phyloP scores from a whole-genome alignment of 1,140 invertebrate genomes.

The Battus philenor region DNA sequence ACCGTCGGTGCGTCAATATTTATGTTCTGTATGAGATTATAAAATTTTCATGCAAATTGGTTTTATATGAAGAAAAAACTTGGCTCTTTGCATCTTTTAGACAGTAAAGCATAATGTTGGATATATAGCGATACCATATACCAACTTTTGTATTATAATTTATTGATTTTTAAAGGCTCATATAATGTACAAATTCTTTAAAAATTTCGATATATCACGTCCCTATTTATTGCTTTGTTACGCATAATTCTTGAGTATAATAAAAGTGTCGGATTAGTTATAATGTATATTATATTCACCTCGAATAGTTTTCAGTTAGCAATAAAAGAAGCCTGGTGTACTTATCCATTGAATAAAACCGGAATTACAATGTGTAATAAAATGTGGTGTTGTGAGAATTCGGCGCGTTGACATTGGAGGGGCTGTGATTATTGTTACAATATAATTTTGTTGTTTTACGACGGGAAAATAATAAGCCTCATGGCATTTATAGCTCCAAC shows the following conservation, averaged over 20 bases:
- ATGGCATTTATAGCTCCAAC: constrained; percentile 48
- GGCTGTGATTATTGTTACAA: constrained; percentile 55
- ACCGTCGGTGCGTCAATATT: too few species aligned
- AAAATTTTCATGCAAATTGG: too few species aligned
- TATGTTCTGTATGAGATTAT: too few species aligned
- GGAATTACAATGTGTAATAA: constrained; percentile 60
- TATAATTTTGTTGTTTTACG: constrained; percentile 70
- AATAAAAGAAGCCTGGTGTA: constrained; percentile 50
- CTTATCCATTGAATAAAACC: constrained; percentile 31
- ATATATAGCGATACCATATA: too few species aligned
- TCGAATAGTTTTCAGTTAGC: constrained; percentile 37
- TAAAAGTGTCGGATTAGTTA: constrained; percentile 20
- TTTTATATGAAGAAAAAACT: too few species aligned
- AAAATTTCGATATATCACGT: background rate
- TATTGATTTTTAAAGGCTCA: too few species aligned
- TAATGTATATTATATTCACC: constrained; percentile 19
- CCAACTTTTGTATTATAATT: too few species aligned
- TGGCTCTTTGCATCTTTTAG: too few species aligned
- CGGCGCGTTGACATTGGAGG: constrained; percentile 48
- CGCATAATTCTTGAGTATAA: constrained; percentile 1
- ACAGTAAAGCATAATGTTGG: too few species aligned
- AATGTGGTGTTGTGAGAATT: constrained; percentile 51
- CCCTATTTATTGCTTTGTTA: background rate
- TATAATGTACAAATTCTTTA: too few species aligned
- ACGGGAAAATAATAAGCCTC: constrained; percentile 67